Evolutionary conservation across 2,888 invertebrate genomes (phyloP), one percentile per base, ranked within the genome.

Genomic region (Pachydiplax longipennis): DNA sequence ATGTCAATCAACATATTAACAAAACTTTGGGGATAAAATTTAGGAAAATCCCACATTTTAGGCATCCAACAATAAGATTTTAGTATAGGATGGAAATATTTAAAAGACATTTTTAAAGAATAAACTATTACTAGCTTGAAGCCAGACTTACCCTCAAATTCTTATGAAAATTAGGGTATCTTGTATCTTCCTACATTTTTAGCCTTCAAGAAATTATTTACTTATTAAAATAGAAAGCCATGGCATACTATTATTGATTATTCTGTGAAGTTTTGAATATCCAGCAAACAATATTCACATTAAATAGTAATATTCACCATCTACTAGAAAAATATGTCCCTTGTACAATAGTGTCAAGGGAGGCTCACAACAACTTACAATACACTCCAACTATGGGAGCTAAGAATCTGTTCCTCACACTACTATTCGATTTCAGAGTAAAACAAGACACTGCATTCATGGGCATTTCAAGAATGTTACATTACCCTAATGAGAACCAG

Each of bases 271-370:
- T 87, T 15, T 53, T 58, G 58, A 87, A 87, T 87, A 61, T 87
- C 65, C 61, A 87, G 87, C 87, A 87, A 87, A 87, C 87, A 87
- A 87, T 87, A 87, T 87, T 87, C 87, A 87, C 87, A 87, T 61
- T 87, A 87, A 87, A 87, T 87, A 87, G 87, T 65, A 65, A 35
- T 61, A 87, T 87, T 87, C 61, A 87, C 87, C 87, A 87, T 61
- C 87, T 87, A 87, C 87, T 87, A 87, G 87, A 87, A 87, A 87
- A 87, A 87, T 87, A 87, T 87, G 87, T 87, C 87, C 87, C 87
- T 87, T 87, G 87, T 61, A 61, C 87, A 87, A 61, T 65, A 87
- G 87, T n/a, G 58, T 65, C 87, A 87, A 87, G 87, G 87, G 87
- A 87, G 61, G 87, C 61, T 40, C 87, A 87, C 87, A 87, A 87